These are phyloP conservation scores for Papilio machaon DNA, from an alignment of 1,140 invertebrate species.

Conservation along the genomic window DNA sequence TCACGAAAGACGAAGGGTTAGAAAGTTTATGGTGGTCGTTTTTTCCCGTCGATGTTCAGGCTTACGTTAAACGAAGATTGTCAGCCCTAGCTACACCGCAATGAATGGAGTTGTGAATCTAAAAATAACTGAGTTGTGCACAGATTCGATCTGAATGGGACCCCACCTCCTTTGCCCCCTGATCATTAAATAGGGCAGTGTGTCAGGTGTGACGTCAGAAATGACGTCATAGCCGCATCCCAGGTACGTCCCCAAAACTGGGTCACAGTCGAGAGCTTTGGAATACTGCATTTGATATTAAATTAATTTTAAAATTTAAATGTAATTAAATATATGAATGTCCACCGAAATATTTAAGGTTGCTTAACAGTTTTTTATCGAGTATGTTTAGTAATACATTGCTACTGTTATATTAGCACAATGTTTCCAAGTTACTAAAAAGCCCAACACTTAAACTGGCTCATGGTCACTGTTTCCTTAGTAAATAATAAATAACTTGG, in stretches of 20 bases:
- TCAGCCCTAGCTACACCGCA: conserved; percentile 29
- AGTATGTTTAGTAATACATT: not conserved
- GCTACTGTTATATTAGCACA: not conserved
- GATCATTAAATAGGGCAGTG: conserved; percentile 63
- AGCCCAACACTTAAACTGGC: not conserved
- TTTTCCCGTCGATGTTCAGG: not conserved
- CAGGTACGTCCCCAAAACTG: conserved; percentile 57
- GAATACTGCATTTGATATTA: not conserved
- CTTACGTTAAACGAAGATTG: not conserved
- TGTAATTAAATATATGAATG: not conserved
- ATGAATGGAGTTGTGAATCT: conserved; percentile 73
- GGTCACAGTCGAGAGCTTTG: conserved; percentile 51
- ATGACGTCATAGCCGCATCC: conserved; percentile 67
- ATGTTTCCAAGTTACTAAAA: not conserved
- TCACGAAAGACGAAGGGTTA: too few species aligned
- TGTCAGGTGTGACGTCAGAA: conserved; percentile 66
- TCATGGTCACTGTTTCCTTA: not conserved
- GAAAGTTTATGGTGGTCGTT: not conserved
- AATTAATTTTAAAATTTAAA: conserved; percentile 7
- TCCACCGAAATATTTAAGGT: not conserved
- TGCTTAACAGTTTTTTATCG: not conserved
- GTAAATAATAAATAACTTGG: not conserved
- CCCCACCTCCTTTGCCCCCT: conserved; percentile 43
- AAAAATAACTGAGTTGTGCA: conserved; percentile 64
- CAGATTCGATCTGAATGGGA: conserved; percentile 68